These are phyloP conservation scores for Cyprinodon diabolis DNA, from an alignment of 2,797 vertebrate genomes.

Conservation along the genomic window DNA sequence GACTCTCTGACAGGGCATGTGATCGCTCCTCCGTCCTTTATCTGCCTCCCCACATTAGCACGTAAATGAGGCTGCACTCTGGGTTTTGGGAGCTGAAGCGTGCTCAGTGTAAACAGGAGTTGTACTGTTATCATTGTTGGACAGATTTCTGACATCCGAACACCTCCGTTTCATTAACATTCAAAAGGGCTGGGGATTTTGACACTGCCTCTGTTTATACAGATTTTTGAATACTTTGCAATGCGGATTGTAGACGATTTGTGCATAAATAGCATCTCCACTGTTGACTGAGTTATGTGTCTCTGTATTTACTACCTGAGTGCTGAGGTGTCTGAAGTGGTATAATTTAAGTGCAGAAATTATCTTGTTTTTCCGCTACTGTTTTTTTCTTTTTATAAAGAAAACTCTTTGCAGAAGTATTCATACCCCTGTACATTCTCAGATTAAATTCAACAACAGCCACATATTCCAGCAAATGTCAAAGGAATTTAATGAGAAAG, in stretches of 20 bases:
- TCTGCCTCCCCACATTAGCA: slow-evolving; percentile 85
- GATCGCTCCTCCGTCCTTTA: slow-evolving; percentile 84
- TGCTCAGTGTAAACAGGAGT: slow-evolving; percentile 81
- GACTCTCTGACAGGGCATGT: slow-evolving; percentile 82
- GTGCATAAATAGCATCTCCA: slow-evolving; percentile 57
- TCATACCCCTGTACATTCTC: background rate
- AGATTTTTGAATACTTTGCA: slow-evolving; percentile 71
- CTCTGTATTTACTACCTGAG: slow-evolving; percentile 41
- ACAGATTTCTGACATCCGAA: slow-evolving; percentile 85
- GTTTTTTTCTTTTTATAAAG: background rate
- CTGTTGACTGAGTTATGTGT: slow-evolving; percentile 52
- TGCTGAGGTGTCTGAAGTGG: background rate
- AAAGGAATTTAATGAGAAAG: background rate
- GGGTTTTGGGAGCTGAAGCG: slow-evolving; percentile 79
- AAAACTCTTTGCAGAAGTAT: background rate
- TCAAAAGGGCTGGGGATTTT: slow-evolving; percentile 76
- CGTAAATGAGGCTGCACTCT: slow-evolving; percentile 86
- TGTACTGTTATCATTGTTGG: slow-evolving; percentile 82
- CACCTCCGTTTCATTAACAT: slow-evolving; percentile 82
- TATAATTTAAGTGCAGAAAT: background rate
- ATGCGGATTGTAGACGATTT: slow-evolving; percentile 67
- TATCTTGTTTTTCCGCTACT: background rate
- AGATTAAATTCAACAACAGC: background rate
- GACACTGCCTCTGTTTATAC: slow-evolving; percentile 82
- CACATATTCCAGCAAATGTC: background rate